Evolutionary conservation across 2,888 invertebrate species (phyloP), one percentile per base, ranked within the genome.

Genomic region (Tryphoninae sp.): DNA sequence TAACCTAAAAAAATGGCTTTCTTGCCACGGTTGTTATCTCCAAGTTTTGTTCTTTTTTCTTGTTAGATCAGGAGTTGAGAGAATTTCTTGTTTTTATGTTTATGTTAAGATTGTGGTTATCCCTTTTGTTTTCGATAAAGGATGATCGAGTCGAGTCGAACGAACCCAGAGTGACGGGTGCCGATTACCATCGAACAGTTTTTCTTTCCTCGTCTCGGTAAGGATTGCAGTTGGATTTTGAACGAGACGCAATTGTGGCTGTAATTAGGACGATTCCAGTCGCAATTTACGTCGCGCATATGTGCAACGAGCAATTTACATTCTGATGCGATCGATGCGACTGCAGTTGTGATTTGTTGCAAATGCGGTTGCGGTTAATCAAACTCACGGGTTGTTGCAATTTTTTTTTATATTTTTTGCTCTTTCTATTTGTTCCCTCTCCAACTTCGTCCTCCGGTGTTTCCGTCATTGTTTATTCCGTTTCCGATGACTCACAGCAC

Each of bases 401-500:
- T 23, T 23, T 23, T 69, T 40, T 19, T 19, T 19, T 19, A 19
- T 19, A 19, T 19, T 19, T 58, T 75, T 49, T 73, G 22, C 58
- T 45, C 40, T 11, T n/a, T 61, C 13, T 61, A 45, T 49, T 72
- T 23, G 19, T 4, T 13, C 7, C 22, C 71, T 42, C 40, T 23
- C 45, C n/a, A 40, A 45, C 26, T n/a, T 61, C 49, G 59, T 75
- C 75, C 71, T 71, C 33, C 33, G 33, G 33, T 45, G 9, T 45
- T 45, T 45, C 11, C 3, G 19, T 13, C 13, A 45, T 45, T 45
- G 22, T 62, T 67, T 72, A 42, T 49, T 74, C 45, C 33, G 19
- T 51, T 76, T 69, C 49, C 62, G 61, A 79, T 79, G 82, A 82
- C 82, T 82, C 82, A 82, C 82, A 78, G 82, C 79, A 82, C 79